Conservation (phyloP, 2,888 invertebrate species). For the Coremacera marginata region DNA sequence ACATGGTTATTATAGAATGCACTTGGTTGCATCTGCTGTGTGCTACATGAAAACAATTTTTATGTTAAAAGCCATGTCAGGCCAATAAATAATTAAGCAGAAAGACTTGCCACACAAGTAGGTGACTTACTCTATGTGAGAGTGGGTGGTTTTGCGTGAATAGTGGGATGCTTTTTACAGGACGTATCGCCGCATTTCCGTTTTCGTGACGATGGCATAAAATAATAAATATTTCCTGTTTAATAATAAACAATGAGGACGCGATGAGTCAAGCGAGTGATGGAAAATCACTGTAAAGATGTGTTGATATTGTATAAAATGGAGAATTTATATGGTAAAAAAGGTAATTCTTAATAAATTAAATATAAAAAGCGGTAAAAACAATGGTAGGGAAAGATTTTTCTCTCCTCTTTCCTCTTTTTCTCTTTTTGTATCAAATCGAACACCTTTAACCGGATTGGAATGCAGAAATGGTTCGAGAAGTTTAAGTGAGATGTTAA, state of each 20-base stretch:
- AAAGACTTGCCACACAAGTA: not conserved
- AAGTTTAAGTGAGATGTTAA: too few species aligned
- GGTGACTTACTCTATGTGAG: not conserved
- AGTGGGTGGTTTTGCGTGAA: not conserved
- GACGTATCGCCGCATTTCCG: slow-evolving; percentile 9
- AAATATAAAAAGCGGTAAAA: too few species aligned
- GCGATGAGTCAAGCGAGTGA: not conserved
- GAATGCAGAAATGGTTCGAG: too few species aligned
- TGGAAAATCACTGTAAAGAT: too few species aligned
- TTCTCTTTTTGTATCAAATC: too few species aligned
- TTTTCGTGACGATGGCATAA: not conserved
- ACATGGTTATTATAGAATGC: not conserved
- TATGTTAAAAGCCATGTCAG: slow-evolving; percentile 1
- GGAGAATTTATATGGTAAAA: too few species aligned
- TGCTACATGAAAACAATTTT: not conserved
- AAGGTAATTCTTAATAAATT: too few species aligned
- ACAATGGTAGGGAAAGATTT: too few species aligned
- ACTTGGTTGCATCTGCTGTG: not conserved
- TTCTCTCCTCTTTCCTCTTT: too few species aligned
- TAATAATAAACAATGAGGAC: not conserved
- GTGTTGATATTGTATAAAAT: too few species aligned
- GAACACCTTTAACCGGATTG: too few species aligned
- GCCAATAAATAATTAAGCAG: slow-evolving; percentile 6
- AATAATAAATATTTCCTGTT: not conserved
- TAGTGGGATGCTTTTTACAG: not conserved